These are phyloP conservation scores for Oscheius sp. DNA, from an alignment of 2,888 invertebrate species.

Conservation along the genomic window DNA sequence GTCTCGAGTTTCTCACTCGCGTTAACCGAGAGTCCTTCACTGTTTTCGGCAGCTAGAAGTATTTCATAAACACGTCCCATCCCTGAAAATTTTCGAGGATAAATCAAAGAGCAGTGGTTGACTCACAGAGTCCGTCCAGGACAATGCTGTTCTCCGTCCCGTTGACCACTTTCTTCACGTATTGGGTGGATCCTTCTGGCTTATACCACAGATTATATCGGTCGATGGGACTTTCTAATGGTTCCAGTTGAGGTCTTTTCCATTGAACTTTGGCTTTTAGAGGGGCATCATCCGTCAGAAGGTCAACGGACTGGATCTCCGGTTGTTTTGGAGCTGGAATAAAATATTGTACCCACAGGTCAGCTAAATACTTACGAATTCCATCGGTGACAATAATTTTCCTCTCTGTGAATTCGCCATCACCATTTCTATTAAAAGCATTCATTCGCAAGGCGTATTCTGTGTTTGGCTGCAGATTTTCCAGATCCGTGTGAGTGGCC, in stretches of 20 bases:
- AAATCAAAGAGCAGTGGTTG: background rate
- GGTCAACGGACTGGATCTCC: slow-evolving; percentile 77
- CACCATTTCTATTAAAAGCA: slow-evolving; percentile 94
- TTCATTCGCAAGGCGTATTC: slow-evolving; percentile 89
- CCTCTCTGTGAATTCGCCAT: slow-evolving; percentile 90
- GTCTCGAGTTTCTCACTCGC: slow-evolving; percentile 90
- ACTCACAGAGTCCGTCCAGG: slow-evolving; percentile 60
- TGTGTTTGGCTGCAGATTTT: slow-evolving; percentile 92
- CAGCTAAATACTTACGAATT: slow-evolving; percentile 57
- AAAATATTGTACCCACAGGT: no score
- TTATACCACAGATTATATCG: slow-evolving; percentile 77
- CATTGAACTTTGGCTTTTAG: slow-evolving; percentile 91
- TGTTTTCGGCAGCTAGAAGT: slow-evolving; percentile 92
- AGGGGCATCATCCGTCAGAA: slow-evolving; percentile 86
- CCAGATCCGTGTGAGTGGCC: slow-evolving; percentile 73
- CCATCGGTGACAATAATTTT: slow-evolving; percentile 88
- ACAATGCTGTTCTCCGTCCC: slow-evolving; percentile 50
- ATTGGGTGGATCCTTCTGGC: slow-evolving; percentile 46
- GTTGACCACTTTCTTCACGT: slow-evolving; percentile 42
- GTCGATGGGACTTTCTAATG: slow-evolving; percentile 85
- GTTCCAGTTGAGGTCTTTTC: slow-evolving; percentile 84
- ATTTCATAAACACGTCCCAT: slow-evolving; percentile 83
- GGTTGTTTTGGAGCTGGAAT: slow-evolving; percentile 76
- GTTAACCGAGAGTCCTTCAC: slow-evolving; percentile 93
- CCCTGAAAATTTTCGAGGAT: slow-evolving; percentile 56